Evolutionary conservation across 1,140 invertebrate species (phyloP).

Genomic region (Choristoneura fumiferana): DNA sequence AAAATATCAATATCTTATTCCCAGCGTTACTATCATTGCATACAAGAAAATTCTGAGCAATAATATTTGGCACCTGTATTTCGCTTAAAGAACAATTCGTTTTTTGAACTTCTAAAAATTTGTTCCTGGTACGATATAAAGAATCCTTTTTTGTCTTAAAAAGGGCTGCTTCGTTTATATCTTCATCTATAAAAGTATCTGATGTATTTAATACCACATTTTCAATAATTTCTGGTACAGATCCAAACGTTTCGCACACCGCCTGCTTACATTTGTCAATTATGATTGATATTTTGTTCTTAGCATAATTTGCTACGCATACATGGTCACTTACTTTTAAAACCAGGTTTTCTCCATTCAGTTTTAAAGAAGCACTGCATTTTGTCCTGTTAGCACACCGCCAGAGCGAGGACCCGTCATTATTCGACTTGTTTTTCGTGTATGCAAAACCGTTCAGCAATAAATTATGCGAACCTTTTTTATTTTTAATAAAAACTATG

Average conservation of each 20-base stretch:
- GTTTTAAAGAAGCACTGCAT: slow-evolving; percentile 3
- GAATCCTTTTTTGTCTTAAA: background rate
- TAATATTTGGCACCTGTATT: background rate
- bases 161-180: background rate
- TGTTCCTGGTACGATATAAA: slow-evolving; percentile 10
- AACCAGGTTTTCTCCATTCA: slow-evolving; percentile 1
- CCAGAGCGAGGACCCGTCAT: slow-evolving; percentile 5
- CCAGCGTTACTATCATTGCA: too few species aligned
- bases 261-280: background rate
- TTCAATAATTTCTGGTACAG: slow-evolving; percentile 9
- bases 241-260: slow-evolving; percentile 8
- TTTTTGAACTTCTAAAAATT: slow-evolving; percentile 3
- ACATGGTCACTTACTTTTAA: background rate
- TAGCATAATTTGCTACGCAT: background rate
- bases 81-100: background rate
- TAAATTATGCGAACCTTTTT: too few species aligned
- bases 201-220: background rate
- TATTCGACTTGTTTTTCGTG: too few species aligned
- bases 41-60: too few species aligned
- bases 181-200: background rate
- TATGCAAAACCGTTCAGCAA: too few species aligned
- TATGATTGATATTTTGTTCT: background rate
- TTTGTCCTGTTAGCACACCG: background rate
- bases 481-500: too few species aligned
- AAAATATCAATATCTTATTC: slow-evolving; percentile 6